Evolutionary conservation across 53 echinoderm and acorn worm species (phyloP).

Genomic region (Apostichopus leukothele): DNA sequence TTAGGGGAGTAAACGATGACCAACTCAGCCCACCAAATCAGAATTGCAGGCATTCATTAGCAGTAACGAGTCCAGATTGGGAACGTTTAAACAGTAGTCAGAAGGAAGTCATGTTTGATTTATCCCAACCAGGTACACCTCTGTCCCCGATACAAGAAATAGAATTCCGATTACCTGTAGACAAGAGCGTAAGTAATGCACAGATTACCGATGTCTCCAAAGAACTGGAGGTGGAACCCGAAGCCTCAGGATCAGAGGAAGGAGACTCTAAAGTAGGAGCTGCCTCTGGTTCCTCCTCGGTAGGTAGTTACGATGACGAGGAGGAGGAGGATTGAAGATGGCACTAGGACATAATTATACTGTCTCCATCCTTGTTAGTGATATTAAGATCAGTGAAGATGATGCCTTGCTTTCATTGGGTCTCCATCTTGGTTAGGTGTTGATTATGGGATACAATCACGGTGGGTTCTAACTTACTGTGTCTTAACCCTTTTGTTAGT

Average conservation of each 20-base stretch:
- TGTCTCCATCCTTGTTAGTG: no score
- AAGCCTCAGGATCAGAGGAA: background rate
- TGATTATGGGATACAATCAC: no score
- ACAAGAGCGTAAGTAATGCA: no score
- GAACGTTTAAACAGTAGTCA: background rate
- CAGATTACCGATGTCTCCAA: background rate
- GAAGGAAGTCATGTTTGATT: background rate
- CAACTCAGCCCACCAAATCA: background rate
- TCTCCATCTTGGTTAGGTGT: no score
- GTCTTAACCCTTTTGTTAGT: no score
- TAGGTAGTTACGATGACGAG: background rate
- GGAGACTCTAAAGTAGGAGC: background rate
- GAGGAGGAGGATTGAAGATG: background rate
- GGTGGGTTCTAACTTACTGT: no score
- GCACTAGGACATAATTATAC: background rate
- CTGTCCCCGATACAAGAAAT: background rate
- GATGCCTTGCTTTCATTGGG: no score
- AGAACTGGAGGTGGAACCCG: background rate
- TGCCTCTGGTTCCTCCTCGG: background rate
- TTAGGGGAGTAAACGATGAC: background rate
- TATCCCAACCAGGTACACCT: background rate
- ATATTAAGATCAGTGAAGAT: no score
- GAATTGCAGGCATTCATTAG: constrained; percentile 24
- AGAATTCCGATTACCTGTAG: background rate
- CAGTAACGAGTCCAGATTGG: constrained; percentile 2